A percentile compares a stretch with the other conserved stretches of the same genome.
phyloP scores from a whole-genome alignment of 1,140 invertebrate species.

The Armadillidium nasatum region DNA sequence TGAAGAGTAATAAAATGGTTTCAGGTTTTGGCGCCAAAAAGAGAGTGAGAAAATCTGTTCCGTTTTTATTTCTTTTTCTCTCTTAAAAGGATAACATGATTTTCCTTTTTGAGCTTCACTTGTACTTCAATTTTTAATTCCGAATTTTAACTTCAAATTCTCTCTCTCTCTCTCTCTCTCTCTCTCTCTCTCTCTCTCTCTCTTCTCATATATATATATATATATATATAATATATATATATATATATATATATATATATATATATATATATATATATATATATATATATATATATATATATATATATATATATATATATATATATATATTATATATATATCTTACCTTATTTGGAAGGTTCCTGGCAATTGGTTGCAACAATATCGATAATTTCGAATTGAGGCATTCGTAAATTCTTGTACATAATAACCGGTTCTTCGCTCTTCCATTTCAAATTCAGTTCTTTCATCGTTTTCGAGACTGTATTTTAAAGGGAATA shows the following conservation, averaged over 20 bases:
- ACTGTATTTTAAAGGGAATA: constrained; percentile 47
- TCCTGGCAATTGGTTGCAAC: constrained; percentile 50
- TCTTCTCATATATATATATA: no score
- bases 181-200: no score
- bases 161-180: no score
- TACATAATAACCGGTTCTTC: constrained; percentile 52
- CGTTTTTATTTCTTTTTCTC: no score
- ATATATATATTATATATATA: neutral
- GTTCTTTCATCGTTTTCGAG: constrained; percentile 55
- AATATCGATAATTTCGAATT: constrained; percentile 53
- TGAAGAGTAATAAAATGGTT: no score
- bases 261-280: neutral
- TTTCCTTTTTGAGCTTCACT: no score
- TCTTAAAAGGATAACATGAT: no score
- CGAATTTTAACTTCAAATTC: no score
- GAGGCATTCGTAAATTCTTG: constrained; percentile 53
- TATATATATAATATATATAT: no score
- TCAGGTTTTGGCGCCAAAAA: no score
- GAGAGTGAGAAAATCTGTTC: no score
- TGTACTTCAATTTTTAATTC: no score
- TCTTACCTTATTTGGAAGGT: constrained; percentile 54
- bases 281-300: neutral
- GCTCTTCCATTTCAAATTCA: constrained; percentile 52
- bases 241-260: constrained; percentile 15
- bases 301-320: neutral